Conservation (phyloP, 2,797 vertebrate genomes). For the Diplodus puntazzo region DNA sequence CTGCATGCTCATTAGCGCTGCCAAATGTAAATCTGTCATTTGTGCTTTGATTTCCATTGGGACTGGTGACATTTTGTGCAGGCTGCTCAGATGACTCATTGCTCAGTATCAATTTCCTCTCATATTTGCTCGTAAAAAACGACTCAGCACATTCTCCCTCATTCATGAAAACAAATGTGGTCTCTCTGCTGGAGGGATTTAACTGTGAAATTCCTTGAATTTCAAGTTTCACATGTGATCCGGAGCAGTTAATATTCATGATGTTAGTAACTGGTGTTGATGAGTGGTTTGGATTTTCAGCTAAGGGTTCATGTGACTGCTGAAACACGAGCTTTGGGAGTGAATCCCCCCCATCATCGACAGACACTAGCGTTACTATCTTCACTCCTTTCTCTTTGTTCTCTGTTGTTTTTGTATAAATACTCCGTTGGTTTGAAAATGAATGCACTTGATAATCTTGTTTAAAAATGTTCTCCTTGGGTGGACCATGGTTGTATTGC, state of each 20-base stretch:
- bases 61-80: conserved; percentile 31
- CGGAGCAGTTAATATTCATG: conserved; percentile 78
- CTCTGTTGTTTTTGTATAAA: conserved; percentile 54
- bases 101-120: conserved; percentile 35
- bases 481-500: conserved; percentile 50
- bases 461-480: conserved; percentile 76
- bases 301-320: conserved; percentile 63
- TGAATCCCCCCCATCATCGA: conserved; percentile 73
- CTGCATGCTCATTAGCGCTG: conserved; percentile 40
- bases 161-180: conserved; percentile 66
- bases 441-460: conserved; percentile 57
- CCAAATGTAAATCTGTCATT: conserved; percentile 79
- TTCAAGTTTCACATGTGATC: conserved; percentile 84
- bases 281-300: conserved; percentile 38
- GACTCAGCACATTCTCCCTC: conserved; percentile 63
- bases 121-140: conserved; percentile 43
- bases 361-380: conserved; percentile 82
- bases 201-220: conserved; percentile 77
- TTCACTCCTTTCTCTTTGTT: conserved; percentile 74
- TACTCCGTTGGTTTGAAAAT: conserved; percentile 61
- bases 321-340: conserved; percentile 78
- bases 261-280: conserved; percentile 71
- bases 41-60: conserved; percentile 50
- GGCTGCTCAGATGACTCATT: conserved; percentile 29
- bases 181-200: conserved; percentile 66